phyloP scores from a whole-genome alignment of 2,797 vertebrate species.

The Amniataba percoides region DNA sequence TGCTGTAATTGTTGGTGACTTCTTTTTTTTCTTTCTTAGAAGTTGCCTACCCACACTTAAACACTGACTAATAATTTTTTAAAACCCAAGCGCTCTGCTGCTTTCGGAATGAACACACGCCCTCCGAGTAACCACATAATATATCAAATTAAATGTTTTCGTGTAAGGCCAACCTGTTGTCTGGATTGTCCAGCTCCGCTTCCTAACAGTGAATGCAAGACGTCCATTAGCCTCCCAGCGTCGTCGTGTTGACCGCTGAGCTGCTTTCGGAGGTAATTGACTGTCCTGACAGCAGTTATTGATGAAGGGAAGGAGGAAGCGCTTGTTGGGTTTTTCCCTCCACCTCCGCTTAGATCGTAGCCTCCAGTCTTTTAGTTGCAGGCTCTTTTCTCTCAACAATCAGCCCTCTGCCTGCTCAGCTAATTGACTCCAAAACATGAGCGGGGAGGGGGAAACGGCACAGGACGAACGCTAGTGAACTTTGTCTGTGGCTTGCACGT shows the following conservation, averaged over 20 bases:
- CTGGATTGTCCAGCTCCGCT: background rate
- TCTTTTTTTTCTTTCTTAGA: background rate
- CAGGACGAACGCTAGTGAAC: constrained; percentile 1
- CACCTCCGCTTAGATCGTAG: constrained; percentile 54
- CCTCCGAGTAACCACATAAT: constrained; percentile 17
- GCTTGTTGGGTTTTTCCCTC: constrained; percentile 56
- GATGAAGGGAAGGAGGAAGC: constrained; percentile 57
- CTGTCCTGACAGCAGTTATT: constrained; percentile 66
- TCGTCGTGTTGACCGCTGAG: constrained; percentile 32
- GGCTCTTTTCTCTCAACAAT: constrained; percentile 3
- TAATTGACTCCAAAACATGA: constrained; percentile 46
- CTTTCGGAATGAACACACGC: constrained; percentile 36
- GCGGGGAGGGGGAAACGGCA: background rate
- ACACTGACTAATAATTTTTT: constrained; percentile 25
- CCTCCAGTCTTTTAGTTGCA: constrained; percentile 28
- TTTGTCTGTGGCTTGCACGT: constrained; percentile 8
- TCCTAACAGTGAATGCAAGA: constrained; percentile 10
- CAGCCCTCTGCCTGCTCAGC: constrained; percentile 36
- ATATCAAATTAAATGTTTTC: constrained; percentile 36
- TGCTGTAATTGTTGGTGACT: constrained; percentile 20
- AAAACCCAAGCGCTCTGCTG: constrained; percentile 15
- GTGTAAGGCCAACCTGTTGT: constrained; percentile 17
- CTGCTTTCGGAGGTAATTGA: constrained; percentile 59
- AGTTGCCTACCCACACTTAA: constrained; percentile 30
- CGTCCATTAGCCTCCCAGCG: constrained; percentile 40